A percentile compares a stretch with the other conserved stretches of the same genome.
Conservation (phyloP, 2,113 vertebrate genomes). For the Pelusios castaneus region DNA sequence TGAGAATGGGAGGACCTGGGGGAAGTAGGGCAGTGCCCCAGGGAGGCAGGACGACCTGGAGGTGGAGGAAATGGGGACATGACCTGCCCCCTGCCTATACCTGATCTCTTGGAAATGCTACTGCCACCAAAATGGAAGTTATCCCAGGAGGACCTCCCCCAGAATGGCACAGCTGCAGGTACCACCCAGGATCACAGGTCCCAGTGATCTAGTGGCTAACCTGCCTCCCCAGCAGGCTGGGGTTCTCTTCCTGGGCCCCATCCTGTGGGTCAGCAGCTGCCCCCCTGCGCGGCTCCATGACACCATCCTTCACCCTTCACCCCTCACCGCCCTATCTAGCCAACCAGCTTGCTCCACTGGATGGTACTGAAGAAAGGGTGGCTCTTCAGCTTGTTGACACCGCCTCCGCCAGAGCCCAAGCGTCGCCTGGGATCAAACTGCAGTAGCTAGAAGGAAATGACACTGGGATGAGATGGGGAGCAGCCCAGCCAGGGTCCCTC, state of each 20-base stretch:
- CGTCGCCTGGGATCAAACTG: constrained; percentile 88
- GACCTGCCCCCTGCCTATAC: not conserved
- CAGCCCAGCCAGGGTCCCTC: not conserved
- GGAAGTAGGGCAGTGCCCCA: not conserved
- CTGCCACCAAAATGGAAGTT: not conserved
- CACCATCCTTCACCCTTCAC: not conserved
- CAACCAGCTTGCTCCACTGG: constrained; percentile 87
- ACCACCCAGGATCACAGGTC: not conserved
- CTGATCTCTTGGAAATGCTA: not conserved
- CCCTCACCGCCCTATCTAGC: constrained; percentile 62
- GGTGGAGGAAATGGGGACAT: not conserved
- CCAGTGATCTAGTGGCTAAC: not conserved
- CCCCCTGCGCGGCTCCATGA: not conserved
- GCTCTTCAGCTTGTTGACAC: constrained; percentile 89
- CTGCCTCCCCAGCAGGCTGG: not conserved
- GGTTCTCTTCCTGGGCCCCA: not conserved
- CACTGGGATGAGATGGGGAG: not conserved
- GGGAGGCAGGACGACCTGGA: not conserved
- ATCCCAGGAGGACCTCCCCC: not conserved
- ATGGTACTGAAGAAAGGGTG: constrained; percentile 91
- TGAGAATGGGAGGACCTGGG: not conserved
- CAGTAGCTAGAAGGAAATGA: constrained; percentile 82
- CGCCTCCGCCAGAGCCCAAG: constrained; percentile 86
- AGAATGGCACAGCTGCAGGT: not conserved
- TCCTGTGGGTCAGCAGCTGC: not conserved